Percentiles rank a stretch among this genome's conserved stretches.
Conservation (phyloP, 2,888 invertebrate species). For the Tenthredo notha region DNA sequence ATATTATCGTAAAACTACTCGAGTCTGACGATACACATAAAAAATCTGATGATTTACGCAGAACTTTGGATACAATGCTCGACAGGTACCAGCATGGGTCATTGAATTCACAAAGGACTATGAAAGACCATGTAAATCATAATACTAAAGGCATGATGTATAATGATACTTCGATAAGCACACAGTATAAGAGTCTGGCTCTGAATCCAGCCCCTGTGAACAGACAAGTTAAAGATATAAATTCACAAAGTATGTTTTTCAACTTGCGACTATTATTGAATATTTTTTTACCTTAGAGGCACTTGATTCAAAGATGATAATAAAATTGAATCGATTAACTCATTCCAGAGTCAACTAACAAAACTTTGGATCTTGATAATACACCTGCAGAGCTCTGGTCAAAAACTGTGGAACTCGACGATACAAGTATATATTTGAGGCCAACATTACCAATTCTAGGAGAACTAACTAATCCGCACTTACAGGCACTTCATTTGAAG, state of each 20-base stretch:
- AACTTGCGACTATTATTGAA: neutral
- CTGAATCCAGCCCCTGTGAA: neutral
- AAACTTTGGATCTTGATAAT: neutral
- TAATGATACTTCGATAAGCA: neutral
- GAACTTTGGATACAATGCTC: constrained; percentile 17
- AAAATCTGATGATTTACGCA: neutral
- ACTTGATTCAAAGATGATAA: neutral
- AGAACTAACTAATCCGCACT: no score
- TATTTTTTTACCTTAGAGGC: neutral
- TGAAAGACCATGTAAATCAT: neutral
- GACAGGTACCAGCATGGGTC: neutral
- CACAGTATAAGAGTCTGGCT: neutral
- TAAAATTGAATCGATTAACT: neutral
- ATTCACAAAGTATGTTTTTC: neutral
- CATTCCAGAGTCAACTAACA: neutral
- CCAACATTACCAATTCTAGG: neutral
- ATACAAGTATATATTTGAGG: neutral
- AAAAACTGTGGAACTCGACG: neutral
- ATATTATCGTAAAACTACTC: constrained; percentile 8
- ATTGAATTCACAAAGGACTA: neutral
- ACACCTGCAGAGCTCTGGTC: neutral
- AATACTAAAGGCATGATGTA: neutral
- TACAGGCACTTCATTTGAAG: neutral
- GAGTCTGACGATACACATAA: neutral
- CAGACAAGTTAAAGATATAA: neutral